Conservation (phyloP, 2,888 invertebrate genomes). For the Lumbricus terrestris region DNA sequence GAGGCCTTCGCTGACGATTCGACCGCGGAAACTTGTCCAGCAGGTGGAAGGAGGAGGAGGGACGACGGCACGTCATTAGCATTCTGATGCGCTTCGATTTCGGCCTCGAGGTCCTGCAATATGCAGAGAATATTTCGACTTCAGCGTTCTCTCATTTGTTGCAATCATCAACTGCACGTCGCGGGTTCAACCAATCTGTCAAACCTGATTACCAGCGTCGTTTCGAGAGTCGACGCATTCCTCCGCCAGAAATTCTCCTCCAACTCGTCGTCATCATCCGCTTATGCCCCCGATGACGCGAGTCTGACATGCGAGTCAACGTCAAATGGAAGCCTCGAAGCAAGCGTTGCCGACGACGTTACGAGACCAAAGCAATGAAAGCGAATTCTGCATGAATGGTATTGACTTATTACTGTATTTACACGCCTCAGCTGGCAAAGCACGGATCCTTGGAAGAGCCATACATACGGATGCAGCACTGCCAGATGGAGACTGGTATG, state of each 20-base stretch:
- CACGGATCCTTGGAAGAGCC: slow-evolving; percentile 3
- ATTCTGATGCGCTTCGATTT: slow-evolving; percentile 9
- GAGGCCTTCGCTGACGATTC: background rate
- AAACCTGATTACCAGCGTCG: background rate
- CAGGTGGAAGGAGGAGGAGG: slow-evolving; percentile 9
- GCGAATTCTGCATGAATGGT: slow-evolving; percentile 3
- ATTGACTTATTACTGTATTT: slow-evolving; percentile 3
- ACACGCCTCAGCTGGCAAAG: background rate
- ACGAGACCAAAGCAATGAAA: background rate
- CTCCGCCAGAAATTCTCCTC: background rate
- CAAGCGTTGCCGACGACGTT: background rate
- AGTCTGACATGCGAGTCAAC: background rate
- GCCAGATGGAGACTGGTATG: background rate
- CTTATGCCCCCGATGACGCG: background rate
- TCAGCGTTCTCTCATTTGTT: background rate
- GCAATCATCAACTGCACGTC: background rate
- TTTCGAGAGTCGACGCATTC: background rate
- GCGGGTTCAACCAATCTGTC: background rate
- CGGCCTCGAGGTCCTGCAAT: background rate
- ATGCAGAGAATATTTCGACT: background rate
- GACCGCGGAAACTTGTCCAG: background rate
- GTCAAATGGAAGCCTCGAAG: background rate
- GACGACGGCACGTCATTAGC: background rate
- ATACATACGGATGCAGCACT: background rate
- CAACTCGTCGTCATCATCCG: background rate